Evolutionary conservation across 2,113 vertebrate species (phyloP).

Genomic region (Tragulus kanchil): DNA sequence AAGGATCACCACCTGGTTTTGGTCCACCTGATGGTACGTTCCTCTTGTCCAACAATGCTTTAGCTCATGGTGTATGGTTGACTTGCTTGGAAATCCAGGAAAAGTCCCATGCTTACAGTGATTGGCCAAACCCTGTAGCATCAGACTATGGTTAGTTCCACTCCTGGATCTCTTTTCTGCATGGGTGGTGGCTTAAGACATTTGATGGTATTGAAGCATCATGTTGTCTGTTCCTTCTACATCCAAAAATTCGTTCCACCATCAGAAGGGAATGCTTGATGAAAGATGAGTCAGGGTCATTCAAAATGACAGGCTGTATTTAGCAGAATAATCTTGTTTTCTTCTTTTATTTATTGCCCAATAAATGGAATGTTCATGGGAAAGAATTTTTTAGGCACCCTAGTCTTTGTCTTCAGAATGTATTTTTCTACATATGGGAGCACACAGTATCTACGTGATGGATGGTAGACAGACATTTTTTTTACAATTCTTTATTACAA

Average conservation of each 20-base stretch:
- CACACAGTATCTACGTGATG: not conserved
- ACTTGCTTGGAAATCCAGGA: not conserved
- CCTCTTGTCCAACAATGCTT: not conserved
- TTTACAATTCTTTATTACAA: not conserved
- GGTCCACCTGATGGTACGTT: not conserved
- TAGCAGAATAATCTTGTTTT: constrained; percentile 54
- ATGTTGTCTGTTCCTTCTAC: constrained; percentile 4
- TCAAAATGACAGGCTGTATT: constrained; percentile 50
- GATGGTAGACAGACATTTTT: not conserved
- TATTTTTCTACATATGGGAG: constrained; percentile 45
- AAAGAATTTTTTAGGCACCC: constrained; percentile 61
- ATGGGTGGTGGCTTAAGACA: too few species aligned
- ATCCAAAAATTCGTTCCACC: constrained; percentile 49
- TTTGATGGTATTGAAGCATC: constrained; percentile 12
- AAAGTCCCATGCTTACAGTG: not conserved
- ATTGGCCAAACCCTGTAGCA: not conserved
- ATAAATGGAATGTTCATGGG: constrained; percentile 64
- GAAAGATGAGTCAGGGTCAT: constrained; percentile 49
- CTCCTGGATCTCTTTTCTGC: not conserved
- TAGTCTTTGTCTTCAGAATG: constrained; percentile 50
- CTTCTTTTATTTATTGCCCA: constrained; percentile 69
- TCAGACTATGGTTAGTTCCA: not conserved
- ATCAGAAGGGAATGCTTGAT: not conserved
- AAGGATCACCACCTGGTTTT: not conserved
- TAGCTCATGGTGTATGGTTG: not conserved